These are phyloP conservation scores for Coelinius sp. DNA, from an alignment of 2,888 invertebrate species.

Conservation along the genomic window DNA sequence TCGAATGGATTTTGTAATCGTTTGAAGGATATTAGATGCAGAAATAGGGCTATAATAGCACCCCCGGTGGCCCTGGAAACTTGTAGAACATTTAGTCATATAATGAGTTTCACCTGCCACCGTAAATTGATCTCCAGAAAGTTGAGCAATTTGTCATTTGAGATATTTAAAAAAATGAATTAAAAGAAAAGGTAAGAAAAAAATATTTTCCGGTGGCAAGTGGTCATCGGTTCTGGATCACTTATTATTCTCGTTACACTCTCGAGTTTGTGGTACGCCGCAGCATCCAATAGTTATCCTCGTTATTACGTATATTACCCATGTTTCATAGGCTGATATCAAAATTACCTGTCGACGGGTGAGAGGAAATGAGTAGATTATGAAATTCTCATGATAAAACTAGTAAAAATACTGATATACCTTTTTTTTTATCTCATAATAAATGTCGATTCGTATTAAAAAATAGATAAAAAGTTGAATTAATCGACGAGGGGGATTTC, in stretches of 20 bases:
- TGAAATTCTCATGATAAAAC: not conserved
- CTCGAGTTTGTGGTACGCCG: slow-evolving; percentile 59
- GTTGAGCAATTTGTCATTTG: not conserved
- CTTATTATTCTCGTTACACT: slow-evolving; percentile 10
- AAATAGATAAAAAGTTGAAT: slow-evolving; percentile 15
- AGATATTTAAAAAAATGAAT: not conserved
- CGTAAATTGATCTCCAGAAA: not conserved
- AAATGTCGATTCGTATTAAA: too few species aligned
- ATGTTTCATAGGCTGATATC: slow-evolving; percentile 57
- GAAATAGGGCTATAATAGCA: not conserved
- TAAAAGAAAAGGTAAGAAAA: not conserved
- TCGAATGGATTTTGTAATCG: not conserved
- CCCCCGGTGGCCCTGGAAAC: not conserved
- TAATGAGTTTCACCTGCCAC: not conserved
- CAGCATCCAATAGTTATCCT: slow-evolving; percentile 64
- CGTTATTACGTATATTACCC: slow-evolving; percentile 54
- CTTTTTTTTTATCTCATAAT: too few species aligned
- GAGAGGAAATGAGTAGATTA: slow-evolving; percentile 48
- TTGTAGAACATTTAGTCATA: not conserved
- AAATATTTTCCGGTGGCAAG: not conserved
- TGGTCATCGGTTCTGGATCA: not conserved
- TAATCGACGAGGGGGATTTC: too few species aligned
- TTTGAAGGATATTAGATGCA: not conserved
- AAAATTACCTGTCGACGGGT: slow-evolving; percentile 57
- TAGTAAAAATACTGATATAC: too few species aligned